A percentile compares a stretch with the other conserved stretches of the same genome.
These are phyloP conservation scores for Pollachius pollachius DNA, from an alignment of 2,113 vertebrate genomes.

Conservation along the genomic window DNA sequence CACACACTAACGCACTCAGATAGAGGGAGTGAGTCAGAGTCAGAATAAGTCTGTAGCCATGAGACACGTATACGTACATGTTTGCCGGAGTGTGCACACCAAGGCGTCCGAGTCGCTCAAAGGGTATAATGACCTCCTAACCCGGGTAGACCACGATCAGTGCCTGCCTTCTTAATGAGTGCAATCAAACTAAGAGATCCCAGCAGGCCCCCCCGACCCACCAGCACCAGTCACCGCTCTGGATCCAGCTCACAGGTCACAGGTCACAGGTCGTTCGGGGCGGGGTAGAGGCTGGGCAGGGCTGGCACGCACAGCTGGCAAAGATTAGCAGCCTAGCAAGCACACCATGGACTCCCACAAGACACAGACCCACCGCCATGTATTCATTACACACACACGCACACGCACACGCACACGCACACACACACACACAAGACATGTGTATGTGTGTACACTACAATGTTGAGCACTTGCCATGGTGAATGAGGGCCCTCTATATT, in stretches of 20 bases:
- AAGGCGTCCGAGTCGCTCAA: not conserved
- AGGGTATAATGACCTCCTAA: not conserved
- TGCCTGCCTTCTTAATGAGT: constrained; percentile 46
- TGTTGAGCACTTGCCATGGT: not conserved
- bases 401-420: not conserved
- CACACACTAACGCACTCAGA: too few species aligned
- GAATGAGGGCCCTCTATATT: too few species aligned
- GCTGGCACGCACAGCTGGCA: constrained; percentile 65
- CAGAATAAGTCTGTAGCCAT: too few species aligned
- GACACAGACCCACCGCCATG: not conserved
- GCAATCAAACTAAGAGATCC: constrained; percentile 66
- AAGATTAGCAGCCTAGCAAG: constrained; percentile 61
- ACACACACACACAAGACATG: constrained; percentile 2
- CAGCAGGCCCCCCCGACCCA: constrained; percentile 6
- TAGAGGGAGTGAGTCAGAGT: too few species aligned
- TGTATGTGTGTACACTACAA: too few species aligned
- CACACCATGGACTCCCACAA: constrained; percentile 34
- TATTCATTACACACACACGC: constrained; percentile 14
- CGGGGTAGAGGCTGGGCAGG: not conserved
- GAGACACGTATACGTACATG: too few species aligned
- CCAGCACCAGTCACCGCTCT: constrained; percentile 33
- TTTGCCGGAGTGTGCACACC: too few species aligned
- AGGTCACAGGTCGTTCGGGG: constrained; percentile 47
- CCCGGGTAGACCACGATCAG: not conserved
- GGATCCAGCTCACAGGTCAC: constrained; percentile 44